Base-by-base conservation (phyloP, 2,888 invertebrate genomes). In the Cantharis rustica region DNA sequence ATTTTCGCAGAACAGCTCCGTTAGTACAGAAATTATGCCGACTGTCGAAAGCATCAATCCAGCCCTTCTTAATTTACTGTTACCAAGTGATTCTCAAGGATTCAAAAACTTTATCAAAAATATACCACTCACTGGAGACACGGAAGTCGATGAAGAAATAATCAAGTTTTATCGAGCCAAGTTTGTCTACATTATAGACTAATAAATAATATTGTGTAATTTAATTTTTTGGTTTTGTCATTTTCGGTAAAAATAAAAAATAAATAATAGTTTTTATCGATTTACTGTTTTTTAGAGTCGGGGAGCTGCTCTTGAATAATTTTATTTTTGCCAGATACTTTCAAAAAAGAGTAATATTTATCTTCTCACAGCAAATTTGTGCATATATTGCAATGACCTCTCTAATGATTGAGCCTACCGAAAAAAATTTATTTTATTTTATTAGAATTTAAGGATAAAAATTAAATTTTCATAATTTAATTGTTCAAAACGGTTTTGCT, bases 121-220 rank as follows among this genome's bases (percentile, higher is more conserved):
- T 1, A 84, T 90, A 20, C 88, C 89, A 10, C 80, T 90, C 17
- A 90, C 90, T 11, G 90, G 90, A 1, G 90, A 90, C 81, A 82
- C 84, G 3, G 89, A 89, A 78, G 87, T 90, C 15, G 90, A 90
- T 81, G 88, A 88, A 74, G 90, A 90, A 85, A 90, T 90, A 71
- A 85, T 88, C 74, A 88, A 88, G 61, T 90, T 89, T 84, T 89
- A 89, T 86, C 85, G 88, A 83, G 82, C 82, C 62, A 86, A 86
- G 79, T 85, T 86, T 77, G 16, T 66, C n/a, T 66, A 27, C 20
- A 16, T 64, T 15, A 31, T 16, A 11, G 23, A 61, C 16, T 11
- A 9, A 1, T 61, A 75, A 66, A 47, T 23, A 23, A 7, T 27
- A 31, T 47, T 47, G 47, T 47, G 47, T n/a, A 47, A 47, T 47